These are phyloP conservation scores for Zhengitettix transpicula DNA, from an alignment of 2,888 invertebrate genomes.

Conservation along the genomic window DNA sequence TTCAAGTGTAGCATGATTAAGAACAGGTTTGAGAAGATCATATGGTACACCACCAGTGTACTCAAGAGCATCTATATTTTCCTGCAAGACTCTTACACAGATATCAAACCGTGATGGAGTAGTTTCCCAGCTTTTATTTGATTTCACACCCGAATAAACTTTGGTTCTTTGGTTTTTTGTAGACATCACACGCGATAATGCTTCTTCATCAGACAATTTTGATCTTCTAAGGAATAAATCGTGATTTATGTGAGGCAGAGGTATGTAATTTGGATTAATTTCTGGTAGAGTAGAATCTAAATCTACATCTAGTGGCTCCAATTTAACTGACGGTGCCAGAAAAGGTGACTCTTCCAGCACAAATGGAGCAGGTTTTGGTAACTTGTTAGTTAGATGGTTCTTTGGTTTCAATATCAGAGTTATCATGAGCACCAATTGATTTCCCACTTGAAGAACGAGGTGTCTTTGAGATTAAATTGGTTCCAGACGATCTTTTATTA, in stretches of 20 bases:
- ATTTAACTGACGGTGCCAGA: slow-evolving; percentile 39
- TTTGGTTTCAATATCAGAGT: too few relatives aligned
- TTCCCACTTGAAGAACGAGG: too few relatives aligned
- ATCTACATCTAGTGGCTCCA: slow-evolving; percentile 40
- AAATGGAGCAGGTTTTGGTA: too few relatives aligned
- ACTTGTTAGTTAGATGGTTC: too few relatives aligned
- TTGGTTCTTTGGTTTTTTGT: slow-evolving; percentile 78
- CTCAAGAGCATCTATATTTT: slow-evolving; percentile 83
- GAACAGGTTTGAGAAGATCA: slow-evolving; percentile 70
- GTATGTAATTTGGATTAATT: slow-evolving; percentile 69
- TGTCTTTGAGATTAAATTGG: too few relatives aligned
- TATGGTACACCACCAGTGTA: slow-evolving; percentile 88
- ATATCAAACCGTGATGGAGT: slow-evolving; percentile 67
- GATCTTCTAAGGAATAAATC: slow-evolving; percentile 12
- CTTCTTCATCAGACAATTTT: slow-evolving; percentile 43
- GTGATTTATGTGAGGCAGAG: slow-evolving; percentile 30
- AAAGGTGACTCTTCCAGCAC: slow-evolving; percentile 23
- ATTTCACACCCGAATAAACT: slow-evolving; percentile 71
- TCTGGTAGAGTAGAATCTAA: slow-evolving; percentile 37
- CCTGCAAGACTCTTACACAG: slow-evolving; percentile 71
- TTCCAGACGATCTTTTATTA: not conserved
- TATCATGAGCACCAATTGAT: too few relatives aligned
- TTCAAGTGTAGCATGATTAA: slow-evolving; percentile 70
- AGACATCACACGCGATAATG: slow-evolving; percentile 53
- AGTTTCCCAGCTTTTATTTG: slow-evolving; percentile 28